phyloP scores from a whole-genome alignment of 2,113 vertebrate genomes.

The Platysteira castanea region DNA sequence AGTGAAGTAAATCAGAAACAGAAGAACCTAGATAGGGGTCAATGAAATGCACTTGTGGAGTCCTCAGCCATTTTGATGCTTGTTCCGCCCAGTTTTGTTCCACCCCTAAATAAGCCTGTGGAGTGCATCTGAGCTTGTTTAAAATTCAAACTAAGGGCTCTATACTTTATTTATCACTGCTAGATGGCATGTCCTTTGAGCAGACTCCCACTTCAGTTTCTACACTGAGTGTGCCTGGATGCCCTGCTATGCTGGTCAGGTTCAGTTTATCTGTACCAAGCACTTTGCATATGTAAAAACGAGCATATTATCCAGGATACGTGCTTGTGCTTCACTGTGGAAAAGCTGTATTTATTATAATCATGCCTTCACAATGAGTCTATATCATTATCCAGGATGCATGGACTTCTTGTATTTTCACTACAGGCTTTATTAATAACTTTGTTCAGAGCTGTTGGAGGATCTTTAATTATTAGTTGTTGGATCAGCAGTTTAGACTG shows the following conservation, averaged over 20 bases:
- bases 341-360: slow-evolving; percentile 15
- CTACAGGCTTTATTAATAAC: neutral
- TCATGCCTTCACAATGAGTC: neutral
- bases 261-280: neutral
- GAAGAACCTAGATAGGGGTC: neutral
- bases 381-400: neutral
- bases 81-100: neutral
- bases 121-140: neutral
- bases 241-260: neutral
- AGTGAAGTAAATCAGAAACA: neutral
- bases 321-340: neutral
- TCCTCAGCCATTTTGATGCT: neutral
- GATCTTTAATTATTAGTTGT: neutral
- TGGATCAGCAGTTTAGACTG: neutral
- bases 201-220: neutral
- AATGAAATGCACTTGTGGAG: neutral
- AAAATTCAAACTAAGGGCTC: neutral
- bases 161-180: neutral
- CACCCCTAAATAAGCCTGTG: neutral
- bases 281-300: neutral
- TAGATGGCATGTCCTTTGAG: neutral
- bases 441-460: neutral
- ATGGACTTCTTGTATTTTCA: neutral
- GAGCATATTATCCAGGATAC: neutral
- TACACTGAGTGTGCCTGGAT: neutral